These are phyloP conservation scores for Odontomachus brunneus DNA, from an alignment of 1,140 invertebrate species.

Conservation along the genomic window DNA sequence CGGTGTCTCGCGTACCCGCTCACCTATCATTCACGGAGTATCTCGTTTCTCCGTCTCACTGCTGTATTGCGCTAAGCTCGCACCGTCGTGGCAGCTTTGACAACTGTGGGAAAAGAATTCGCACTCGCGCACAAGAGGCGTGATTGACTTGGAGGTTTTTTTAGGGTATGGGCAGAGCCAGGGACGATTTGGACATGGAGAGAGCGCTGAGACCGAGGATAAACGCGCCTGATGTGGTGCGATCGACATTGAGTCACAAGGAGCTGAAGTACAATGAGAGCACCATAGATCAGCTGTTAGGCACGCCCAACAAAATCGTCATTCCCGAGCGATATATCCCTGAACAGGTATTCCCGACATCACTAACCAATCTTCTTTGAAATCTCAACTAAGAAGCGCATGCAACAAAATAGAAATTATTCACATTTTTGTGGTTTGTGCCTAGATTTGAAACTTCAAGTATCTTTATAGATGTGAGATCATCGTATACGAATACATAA, in stretches of 20 bases:
- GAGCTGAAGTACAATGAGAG: slow-evolving; percentile 90
- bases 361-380: neutral
- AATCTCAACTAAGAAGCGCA: neutral
- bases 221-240: slow-evolving; percentile 93
- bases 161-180: slow-evolving; percentile 88
- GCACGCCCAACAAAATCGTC: slow-evolving; percentile 94
- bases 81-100: neutral
- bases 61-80: neutral
- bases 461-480: no score
- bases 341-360: slow-evolving; percentile 88
- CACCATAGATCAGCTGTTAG: slow-evolving; percentile 93
- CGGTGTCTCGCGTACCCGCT: neutral
- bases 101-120: neutral
- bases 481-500: no score
- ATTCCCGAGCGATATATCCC: slow-evolving; percentile 97
- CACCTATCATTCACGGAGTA: neutral
- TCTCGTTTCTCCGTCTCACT: neutral
- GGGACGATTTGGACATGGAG: slow-evolving; percentile 95
- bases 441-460: neutral
- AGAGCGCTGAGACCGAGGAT: slow-evolving; percentile 89
- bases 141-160: slow-evolving; percentile 42
- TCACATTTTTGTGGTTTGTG: neutral
- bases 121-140: neutral
- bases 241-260: slow-evolving; percentile 90
- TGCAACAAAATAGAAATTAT: neutral